A percentile compares a stretch with the other conserved stretches of the same genome.
Conservation (phyloP, 2,113 vertebrate genomes). For the Leptodactylus fuscus region DNA sequence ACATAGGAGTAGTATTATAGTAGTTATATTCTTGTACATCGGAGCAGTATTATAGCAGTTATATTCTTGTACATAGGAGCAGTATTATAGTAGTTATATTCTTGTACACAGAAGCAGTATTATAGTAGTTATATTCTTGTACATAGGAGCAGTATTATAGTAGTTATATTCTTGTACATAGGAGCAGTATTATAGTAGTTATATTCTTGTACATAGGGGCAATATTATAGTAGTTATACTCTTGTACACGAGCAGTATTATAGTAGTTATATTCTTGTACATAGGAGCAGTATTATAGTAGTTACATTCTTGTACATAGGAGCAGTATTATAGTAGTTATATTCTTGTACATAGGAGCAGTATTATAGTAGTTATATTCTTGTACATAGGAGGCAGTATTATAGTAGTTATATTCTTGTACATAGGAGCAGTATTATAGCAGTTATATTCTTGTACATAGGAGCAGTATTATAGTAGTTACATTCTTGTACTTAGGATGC, state of each 20-base stretch:
- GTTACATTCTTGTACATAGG: background rate
- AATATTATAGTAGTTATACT: constrained; percentile 8
- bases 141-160: background rate
- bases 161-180: constrained; percentile 7
- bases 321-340: constrained; percentile 9
- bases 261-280: constrained; percentile 9
- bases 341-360: constrained; percentile 7
- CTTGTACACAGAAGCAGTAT: constrained; percentile 1
- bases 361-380: constrained; percentile 17
- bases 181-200: background rate
- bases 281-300: constrained; percentile 13
- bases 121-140: constrained; percentile 19
- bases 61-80: background rate
- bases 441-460: constrained; percentile 13
- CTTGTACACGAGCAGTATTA: background rate
- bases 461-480: constrained; percentile 5
- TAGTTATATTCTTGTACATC: constrained; percentile 10
- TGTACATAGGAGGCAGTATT: background rate
- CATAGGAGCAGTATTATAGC: constrained; percentile 4
- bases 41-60: constrained; percentile 1
- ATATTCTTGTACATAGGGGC: constrained; percentile 5
- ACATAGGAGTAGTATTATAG: constrained; percentile 4
- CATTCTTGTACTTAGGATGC: background rate
- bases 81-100: constrained; percentile 3
- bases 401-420: constrained; percentile 13